Base-by-base conservation (phyloP, 2,888 invertebrate genomes). In the Cactoblastis cactorum region DNA sequence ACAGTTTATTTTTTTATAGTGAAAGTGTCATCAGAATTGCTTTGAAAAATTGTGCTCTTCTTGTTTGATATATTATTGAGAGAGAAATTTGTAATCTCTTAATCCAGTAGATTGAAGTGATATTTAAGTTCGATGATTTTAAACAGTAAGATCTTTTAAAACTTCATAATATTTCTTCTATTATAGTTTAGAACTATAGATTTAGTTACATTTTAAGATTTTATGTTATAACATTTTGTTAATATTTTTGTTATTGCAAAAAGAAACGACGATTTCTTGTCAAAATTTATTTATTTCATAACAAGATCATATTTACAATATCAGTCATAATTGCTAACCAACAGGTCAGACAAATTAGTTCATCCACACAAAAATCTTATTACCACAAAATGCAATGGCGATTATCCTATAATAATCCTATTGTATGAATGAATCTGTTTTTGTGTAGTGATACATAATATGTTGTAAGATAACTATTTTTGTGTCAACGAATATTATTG, bases 271-370 rank as follows among this genome's bases (percentile, higher is more conserved):
- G 54, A 65, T 59, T 55, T 49, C 35, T 59, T 75, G 73, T 69
- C 73, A 77, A 77, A 77, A 79, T 72, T 79, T 77, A 65, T 77
- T 83, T 82, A 80, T 82, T 83, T 85, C 72, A 73, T 71, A 83
- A 81, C 77, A 77, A 80, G 67, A 74, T 69, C 69, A 69, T 85
- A 86, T 86, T 83, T 86, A 87, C 86, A 87, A 71, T 83, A 83
- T 84, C 88, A 89, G 88, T 89, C 88, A 80, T 78, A 68, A 79
- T 76, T 50, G 67, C 67, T 65, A 73, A 74, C 68, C 74, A 54
- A 59, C 53, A 53, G 67, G 72, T 67, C 75, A 41, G 71, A 66
- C 66, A 61, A 59, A 62, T 66, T 43, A 32, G 58, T 63, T 60
- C 64, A 64, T 63, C 58, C 62, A 59, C 61, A 57, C 56, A 53